Evolutionary conservation across 1,140 invertebrate species (phyloP).

Genomic region (Drosophila triauraria): DNA sequence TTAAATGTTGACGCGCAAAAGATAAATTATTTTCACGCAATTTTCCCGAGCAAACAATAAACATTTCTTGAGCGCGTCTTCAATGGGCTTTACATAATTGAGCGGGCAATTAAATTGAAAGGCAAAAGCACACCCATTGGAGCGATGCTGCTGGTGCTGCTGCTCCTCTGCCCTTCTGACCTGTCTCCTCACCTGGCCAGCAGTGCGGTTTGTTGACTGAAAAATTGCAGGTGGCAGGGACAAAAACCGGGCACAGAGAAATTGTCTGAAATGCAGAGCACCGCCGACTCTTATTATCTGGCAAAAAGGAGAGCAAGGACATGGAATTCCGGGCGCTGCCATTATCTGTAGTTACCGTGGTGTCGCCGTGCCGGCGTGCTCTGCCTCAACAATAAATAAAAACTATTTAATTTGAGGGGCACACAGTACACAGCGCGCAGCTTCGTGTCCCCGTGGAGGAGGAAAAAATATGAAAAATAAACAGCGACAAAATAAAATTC

Average conservation of each 20-base stretch:
- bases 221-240: slow-evolving; percentile 41
- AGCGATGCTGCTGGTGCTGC: slow-evolving; percentile 10
- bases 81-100: slow-evolving; percentile 77
- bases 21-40: slow-evolving; percentile 81
- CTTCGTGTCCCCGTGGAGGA: slow-evolving; percentile 13
- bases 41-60: slow-evolving; percentile 78
- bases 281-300: slow-evolving; percentile 32
- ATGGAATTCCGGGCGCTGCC: slow-evolving; percentile 45
- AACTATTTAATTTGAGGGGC: slow-evolving; percentile 78
- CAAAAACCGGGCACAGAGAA: slow-evolving; percentile 41
- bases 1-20: slow-evolving; percentile 74
- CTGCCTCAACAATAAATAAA: slow-evolving; percentile 77
- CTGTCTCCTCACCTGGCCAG: slow-evolving; percentile 21
- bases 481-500: slow-evolving; percentile 28
- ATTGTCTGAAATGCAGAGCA: slow-evolving; percentile 39
- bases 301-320: slow-evolving; percentile 29
- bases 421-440: slow-evolving; percentile 23
- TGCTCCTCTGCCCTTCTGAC: slow-evolving; percentile 2
- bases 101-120: slow-evolving; percentile 77
- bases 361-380: slow-evolving; percentile 43
- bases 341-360: slow-evolving; percentile 65
- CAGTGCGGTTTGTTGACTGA: slow-evolving; percentile 56
- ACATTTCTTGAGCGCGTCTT: slow-evolving; percentile 65
- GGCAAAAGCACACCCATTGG: slow-evolving; percentile 41
- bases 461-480: slow-evolving; percentile 63